Evolutionary conservation across 1,140 invertebrate species (phyloP).

Genomic region (Bombyx mori): ASM3026992v2 NC_085120.1:4644501-4645000

Average conservation of each 20-base stretch:
- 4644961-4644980: no score
- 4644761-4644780: constrained; percentile 95
- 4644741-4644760: constrained; percentile 96
- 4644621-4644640: no score
- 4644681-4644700: constrained; percentile 91
- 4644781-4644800: constrained; percentile 91
- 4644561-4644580: no score
- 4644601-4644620: no score
- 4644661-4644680: constrained; percentile 82
- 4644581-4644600: no score
- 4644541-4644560: no score
- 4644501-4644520: no score
- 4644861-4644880: constrained; percentile 74
- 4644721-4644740: constrained; percentile 94
- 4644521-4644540: no score
- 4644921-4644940: no score
- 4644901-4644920: not conserved
- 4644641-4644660: not conserved
- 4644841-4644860: constrained; percentile 90
- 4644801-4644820: constrained; percentile 85
- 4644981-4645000: no score
- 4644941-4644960: not conserved
- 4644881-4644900: not conserved
- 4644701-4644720: constrained; percentile 92
- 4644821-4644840: constrained; percentile 91